phyloP scores from a whole-genome alignment of 2,888 invertebrate genomes.

The Autographa gamma region DNA sequence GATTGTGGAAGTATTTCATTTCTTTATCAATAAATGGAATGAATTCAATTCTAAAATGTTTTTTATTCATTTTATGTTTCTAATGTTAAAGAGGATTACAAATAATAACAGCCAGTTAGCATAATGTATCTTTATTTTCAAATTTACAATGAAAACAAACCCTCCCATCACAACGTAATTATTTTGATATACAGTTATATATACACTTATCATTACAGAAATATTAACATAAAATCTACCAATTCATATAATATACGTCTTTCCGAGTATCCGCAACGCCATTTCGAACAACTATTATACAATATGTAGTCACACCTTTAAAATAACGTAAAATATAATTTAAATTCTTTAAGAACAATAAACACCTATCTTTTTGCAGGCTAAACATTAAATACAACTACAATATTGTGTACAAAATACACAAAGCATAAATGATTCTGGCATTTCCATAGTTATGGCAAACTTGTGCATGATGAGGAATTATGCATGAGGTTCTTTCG shows the following conservation, averaged over 20 bases:
- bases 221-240: slow-evolving; percentile 74
- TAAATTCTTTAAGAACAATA: slow-evolving; percentile 27
- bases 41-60: slow-evolving; percentile 21
- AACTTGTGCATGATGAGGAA: slow-evolving; percentile 38
- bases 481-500: slow-evolving; percentile 9
- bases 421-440: slow-evolving; percentile 33
- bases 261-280: slow-evolving; percentile 36
- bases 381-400: slow-evolving; percentile 25
- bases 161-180: slow-evolving; percentile 71
- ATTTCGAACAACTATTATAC: slow-evolving; percentile 47
- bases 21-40: slow-evolving; percentile 52
- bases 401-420: slow-evolving; percentile 39
- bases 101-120: slow-evolving; percentile 47
- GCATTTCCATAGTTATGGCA: slow-evolving; percentile 11
- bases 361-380: slow-evolving; percentile 36
- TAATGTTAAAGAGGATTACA: slow-evolving; percentile 11
- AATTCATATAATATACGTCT: slow-evolving; percentile 52
- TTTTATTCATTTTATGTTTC: neutral
- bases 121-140: slow-evolving; percentile 75
- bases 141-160: slow-evolving; percentile 80
- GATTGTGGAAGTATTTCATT: slow-evolving; percentile 46
- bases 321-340: slow-evolving; percentile 44
- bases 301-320: slow-evolving; percentile 30
- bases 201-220: slow-evolving; percentile 81
- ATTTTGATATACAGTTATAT: slow-evolving; percentile 72